Evolutionary conservation across 2,888 invertebrate genomes (phyloP), one percentile per base, ranked within the genome.

Genomic region (Rhagophthalmus giganteus): DNA sequence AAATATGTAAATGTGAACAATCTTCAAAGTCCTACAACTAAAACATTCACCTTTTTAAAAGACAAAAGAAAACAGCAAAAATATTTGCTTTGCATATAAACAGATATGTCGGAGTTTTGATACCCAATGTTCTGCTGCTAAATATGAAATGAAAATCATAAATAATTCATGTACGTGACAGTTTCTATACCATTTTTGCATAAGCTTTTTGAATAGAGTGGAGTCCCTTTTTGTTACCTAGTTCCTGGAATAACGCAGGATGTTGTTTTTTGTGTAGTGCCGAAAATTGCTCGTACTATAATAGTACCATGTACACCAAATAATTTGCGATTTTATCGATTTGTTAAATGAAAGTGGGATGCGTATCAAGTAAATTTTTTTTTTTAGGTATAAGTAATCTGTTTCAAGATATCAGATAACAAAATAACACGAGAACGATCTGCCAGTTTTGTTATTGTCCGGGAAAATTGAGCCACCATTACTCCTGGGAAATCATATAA

Each of bases 401-500:
- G 41, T 42, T 47, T 46, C 41, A 28, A 25, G 32, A 47, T 52
- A 52, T 52, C 52, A 52, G 38, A 47, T 52, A 52, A 47, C 46
- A 52, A 47, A 47, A 52, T 52, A 42, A 41, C 41, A 41, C 34
- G 47, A 47, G 41, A 46, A 52, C 45, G 51, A 35, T 34, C 45
- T 41, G 41, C 47, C 39, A 52, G 41, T 41, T 40, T 39, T 13
- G 40, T 37, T 42, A 52, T 46, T 52, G 52, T 52, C 52, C 52
- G 46, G 46, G 46, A 46, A 52, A 52, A 52, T 52, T 46, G 52
- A 52, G 41, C 47, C 47, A 52, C 46, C 41, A 32, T 41, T 35
- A 52, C 52, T 52, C 52, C 26, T 32, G 52, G 52, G 52, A 52
- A 52, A 52, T 52, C 52, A 52, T 41, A 52, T 52, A 47, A 52